Conservation (phyloP, 1,140 invertebrate genomes). For the Sinonovacula constricta region DNA sequence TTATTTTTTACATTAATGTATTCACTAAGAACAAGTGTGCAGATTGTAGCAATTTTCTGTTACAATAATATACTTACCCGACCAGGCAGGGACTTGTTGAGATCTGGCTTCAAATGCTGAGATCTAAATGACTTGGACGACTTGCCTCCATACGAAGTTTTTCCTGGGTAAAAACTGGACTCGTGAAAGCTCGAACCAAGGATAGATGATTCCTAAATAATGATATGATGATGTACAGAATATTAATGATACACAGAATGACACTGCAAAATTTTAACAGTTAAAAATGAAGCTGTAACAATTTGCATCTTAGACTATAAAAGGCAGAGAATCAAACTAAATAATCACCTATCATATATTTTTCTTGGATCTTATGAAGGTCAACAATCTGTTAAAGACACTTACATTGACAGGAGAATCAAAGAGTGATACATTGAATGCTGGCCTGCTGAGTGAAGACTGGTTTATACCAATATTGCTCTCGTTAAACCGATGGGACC, state of each 20-base stretch:
- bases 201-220: slow-evolving; percentile 23
- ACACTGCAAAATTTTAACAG: too few species aligned
- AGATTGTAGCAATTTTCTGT: background rate
- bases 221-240: too few species aligned
- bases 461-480: slow-evolving; percentile 1
- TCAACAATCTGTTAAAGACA: background rate
- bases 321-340: too few species aligned
- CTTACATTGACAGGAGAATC: slow-evolving; percentile 59
- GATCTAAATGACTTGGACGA: slow-evolving; percentile 37
- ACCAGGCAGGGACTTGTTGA: slow-evolving; percentile 40
- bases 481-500: slow-evolving; percentile 20
- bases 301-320: too few species aligned
- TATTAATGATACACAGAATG: too few species aligned
- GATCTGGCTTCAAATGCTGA: slow-evolving; percentile 19
- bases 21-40: too few species aligned
- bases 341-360: too few species aligned
- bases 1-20: too few species aligned
- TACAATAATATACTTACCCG: slow-evolving; percentile 4
- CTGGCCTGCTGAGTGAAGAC: slow-evolving; percentile 45
- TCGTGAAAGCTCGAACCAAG: slow-evolving; percentile 62
- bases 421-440: slow-evolving; percentile 64
- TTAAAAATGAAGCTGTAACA: too few species aligned
- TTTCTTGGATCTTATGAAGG: too few species aligned
- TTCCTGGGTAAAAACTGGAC: slow-evolving; percentile 90
- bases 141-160: slow-evolving; percentile 87